Evolutionary conservation across 2,113 vertebrate genomes (phyloP).

Genomic region (Oreamnos americanus): DNA sequence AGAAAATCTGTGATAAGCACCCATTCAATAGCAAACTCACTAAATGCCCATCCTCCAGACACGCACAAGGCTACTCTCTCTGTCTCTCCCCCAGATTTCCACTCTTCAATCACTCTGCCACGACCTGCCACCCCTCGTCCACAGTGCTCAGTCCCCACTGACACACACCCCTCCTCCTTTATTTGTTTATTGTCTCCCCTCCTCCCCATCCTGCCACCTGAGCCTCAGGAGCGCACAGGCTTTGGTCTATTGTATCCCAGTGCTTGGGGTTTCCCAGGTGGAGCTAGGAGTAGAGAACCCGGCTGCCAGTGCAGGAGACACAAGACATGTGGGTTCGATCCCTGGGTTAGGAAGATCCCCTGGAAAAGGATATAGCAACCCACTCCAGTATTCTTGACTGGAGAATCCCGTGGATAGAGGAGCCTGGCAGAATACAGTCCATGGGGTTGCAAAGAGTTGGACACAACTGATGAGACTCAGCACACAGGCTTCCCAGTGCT

Average conservation of each 20-base stretch:
- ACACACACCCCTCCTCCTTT: background rate
- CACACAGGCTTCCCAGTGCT: background rate
- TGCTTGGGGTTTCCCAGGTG: background rate
- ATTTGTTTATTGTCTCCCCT: background rate
- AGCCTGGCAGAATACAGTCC: background rate
- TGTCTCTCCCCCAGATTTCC: background rate
- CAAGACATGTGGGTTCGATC: background rate
- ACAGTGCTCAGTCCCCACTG: background rate
- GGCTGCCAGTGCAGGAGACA: background rate
- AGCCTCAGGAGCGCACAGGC: background rate
- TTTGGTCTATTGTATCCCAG: background rate
- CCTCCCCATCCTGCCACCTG: background rate
- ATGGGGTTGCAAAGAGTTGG: background rate
- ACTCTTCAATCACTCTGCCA: background rate
- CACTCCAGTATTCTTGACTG: background rate
- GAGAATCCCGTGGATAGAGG: background rate
- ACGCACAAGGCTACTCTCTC: background rate
- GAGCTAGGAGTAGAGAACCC: background rate
- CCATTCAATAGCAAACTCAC: background rate
- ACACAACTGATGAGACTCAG: background rate
- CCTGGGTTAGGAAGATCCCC: background rate
- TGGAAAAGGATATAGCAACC: background rate
- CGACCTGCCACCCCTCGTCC: background rate
- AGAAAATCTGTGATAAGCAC: background rate
- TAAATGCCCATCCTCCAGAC: background rate